phyloP scores from a whole-genome alignment of 2,797 vertebrate genomes.

The Pangasius macronema region DNA sequence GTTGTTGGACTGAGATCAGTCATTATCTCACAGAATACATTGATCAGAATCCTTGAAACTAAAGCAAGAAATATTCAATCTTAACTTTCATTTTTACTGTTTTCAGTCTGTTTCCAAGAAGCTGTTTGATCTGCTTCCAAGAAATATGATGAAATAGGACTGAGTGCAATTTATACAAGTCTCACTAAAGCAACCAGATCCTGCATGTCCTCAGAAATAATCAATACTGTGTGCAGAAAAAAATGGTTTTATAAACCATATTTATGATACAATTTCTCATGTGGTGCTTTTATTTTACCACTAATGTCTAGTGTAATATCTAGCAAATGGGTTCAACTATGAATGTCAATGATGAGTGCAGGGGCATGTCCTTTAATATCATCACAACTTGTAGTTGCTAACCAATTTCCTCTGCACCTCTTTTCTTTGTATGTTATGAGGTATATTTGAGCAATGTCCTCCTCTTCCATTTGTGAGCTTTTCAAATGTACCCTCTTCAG shows the following conservation, averaged over 20 bases:
- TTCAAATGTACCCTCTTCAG: neutral
- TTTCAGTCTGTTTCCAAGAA: conserved; percentile 9
- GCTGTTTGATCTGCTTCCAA: conserved; percentile 3
- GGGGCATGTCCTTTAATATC: neutral
- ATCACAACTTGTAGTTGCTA: neutral
- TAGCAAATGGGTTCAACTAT: conserved; percentile 19
- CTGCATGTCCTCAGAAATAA: conserved; percentile 9
- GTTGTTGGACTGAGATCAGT: neutral
- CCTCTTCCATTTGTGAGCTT: neutral
- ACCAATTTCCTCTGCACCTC: neutral
- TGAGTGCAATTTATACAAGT: conserved; percentile 3
- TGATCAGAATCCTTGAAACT: neutral
- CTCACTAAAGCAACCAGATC: neutral
- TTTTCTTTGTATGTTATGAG: neutral
- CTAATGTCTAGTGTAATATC: conserved; percentile 11
- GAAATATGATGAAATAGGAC: conserved; percentile 19
- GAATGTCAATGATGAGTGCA: conserved; percentile 1
- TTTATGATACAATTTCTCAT: conserved; percentile 16
- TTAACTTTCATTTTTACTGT: neutral
- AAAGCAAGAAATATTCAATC: neutral
- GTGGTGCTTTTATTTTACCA: conserved; percentile 6
- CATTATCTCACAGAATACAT: conserved; percentile 6
- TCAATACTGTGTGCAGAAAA: neutral
- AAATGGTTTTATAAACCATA: neutral
- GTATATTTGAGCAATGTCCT: neutral